These are phyloP conservation scores for Metacarcinus magister DNA, from an alignment of 2,888 invertebrate species.

Conservation along the genomic window DNA sequence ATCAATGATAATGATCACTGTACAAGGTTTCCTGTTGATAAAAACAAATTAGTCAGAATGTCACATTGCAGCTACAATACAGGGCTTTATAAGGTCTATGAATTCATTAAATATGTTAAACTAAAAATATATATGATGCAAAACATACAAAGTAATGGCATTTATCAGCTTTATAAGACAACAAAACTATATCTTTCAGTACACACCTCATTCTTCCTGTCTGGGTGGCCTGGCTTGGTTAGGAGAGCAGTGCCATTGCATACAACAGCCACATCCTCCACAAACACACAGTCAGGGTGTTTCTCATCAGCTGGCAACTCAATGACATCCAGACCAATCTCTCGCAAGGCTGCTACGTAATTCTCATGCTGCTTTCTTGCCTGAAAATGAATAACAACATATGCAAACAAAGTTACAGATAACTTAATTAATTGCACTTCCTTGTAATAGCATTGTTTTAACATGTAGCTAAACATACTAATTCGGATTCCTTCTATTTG, in stretches of 20 bases:
- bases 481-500: background rate
- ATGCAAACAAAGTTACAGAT: background rate
- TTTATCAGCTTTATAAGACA: background rate
- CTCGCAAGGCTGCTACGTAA: slow-evolving; percentile 85
- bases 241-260: slow-evolving; percentile 87
- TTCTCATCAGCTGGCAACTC: slow-evolving; percentile 86
- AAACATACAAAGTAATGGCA: slow-evolving; percentile 37
- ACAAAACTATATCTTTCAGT: background rate
- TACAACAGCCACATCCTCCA: slow-evolving; percentile 86
- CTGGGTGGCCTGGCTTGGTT: slow-evolving; percentile 85
- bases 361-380: slow-evolving; percentile 86
- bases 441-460: background rate
- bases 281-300: slow-evolving; percentile 86
- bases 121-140: background rate
- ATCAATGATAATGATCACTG: too few species aligned
- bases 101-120: background rate
- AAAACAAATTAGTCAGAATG: too few species aligned
- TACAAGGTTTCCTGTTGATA: too few species aligned
- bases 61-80: too few species aligned
- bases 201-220: slow-evolving; percentile 85
- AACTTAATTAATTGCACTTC: background rate
- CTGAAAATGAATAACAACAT: slow-evolving; percentile 61
- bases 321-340: slow-evolving; percentile 86
- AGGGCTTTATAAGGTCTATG: too few species aligned
- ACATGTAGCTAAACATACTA: background rate